Percentiles rank a stretch among this genome's conserved stretches.
These are phyloP conservation scores for Saccopteryx leptura DNA, from an alignment of 2,113 vertebrate species.

Conservation along the genomic window DNA sequence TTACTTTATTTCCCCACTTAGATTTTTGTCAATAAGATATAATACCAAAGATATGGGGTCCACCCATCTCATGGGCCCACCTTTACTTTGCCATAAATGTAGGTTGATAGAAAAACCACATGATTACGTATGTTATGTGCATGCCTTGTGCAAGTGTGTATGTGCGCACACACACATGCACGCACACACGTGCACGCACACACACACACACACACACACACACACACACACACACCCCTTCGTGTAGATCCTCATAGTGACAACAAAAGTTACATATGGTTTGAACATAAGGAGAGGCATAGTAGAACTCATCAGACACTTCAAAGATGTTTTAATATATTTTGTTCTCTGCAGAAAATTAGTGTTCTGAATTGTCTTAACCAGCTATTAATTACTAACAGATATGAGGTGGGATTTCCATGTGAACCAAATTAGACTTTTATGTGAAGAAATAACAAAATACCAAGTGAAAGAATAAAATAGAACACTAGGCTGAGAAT, in stretches of 20 bases:
- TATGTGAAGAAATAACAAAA: neutral
- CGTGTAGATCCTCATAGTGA: fast-evolving
- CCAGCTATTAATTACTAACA: neutral
- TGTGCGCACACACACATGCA: too few species aligned
- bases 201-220: too few species aligned
- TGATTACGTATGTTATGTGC: neutral
- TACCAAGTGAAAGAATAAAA: neutral
- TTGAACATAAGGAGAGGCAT: neutral
- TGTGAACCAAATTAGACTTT: neutral
- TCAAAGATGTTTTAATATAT: neutral
- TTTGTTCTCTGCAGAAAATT: constrained; percentile 34
- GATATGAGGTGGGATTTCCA: constrained; percentile 15
- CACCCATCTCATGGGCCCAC: too few species aligned
- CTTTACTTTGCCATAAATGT: neutral
- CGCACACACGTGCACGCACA: neutral
- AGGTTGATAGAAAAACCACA: neutral
- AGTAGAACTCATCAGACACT: neutral
- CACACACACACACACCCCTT: neutral
- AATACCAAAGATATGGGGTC: neutral
- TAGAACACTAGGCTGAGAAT: neutral
- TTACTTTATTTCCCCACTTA: neutral
- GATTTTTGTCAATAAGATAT: neutral
- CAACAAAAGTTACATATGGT: neutral
- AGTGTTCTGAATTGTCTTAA: neutral
- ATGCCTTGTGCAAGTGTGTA: neutral